A percentile compares a stretch with the other conserved stretches of the same genome.
Evolutionary conservation across 2,888 invertebrate genomes (phyloP).

Genomic region (Tuta absoluta): DNA sequence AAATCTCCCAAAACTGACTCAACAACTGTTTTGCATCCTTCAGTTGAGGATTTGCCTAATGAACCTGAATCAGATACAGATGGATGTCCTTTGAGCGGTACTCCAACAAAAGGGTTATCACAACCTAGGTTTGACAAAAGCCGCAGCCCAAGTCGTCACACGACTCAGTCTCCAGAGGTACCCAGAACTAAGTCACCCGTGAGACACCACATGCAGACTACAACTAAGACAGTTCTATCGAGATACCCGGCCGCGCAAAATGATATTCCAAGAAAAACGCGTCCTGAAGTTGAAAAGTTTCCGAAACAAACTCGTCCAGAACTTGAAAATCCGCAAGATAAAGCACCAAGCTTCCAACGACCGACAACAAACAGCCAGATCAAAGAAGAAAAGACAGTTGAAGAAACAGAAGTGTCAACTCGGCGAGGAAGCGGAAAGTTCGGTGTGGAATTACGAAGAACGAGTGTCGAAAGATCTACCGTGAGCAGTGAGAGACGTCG

Average conservation of each 20-base stretch:
- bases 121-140: constrained; percentile 41
- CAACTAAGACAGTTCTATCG: constrained; percentile 47
- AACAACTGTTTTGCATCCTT: constrained; percentile 49
- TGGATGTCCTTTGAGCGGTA: constrained; percentile 41
- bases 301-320: constrained; percentile 27
- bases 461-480: constrained; percentile 77
- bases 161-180: constrained; percentile 52
- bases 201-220: constrained; percentile 49
- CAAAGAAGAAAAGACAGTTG: constrained; percentile 58
- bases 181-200: constrained; percentile 55
- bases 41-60: constrained; percentile 50
- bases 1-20: constrained; percentile 59
- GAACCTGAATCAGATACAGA: constrained; percentile 53
- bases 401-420: constrained; percentile 71
- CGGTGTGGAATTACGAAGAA: constrained; percentile 84
- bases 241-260: constrained; percentile 50
- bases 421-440: constrained; percentile 83
- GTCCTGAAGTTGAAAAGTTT: constrained; percentile 34
- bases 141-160: constrained; percentile 50
- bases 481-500: constrained; percentile 71
- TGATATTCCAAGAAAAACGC: constrained; percentile 52
- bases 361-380: constrained; percentile 68
- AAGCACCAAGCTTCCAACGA: constrained; percentile 62
- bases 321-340: constrained; percentile 49
- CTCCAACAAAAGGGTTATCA: constrained; percentile 40